Percentiles rank a stretch among this genome's conserved stretches.
These are phyloP conservation scores for Rattus norvegicus DNA, from an alignment of 2,113 vertebrate species.

Conservation along the genomic window GRCr8 NC_086033.1:15762001-15762500, in stretches of 20 bases:
- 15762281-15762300: slow-evolving; percentile 51
- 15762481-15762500: background rate
- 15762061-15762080: slow-evolving; percentile 75
- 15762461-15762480: background rate
- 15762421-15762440: rapidly evolving
- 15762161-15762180: slow-evolving; percentile 54
- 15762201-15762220: slow-evolving; percentile 80
- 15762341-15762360: background rate
- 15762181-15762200: slow-evolving; percentile 77
- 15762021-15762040: slow-evolving; percentile 74
- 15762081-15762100: slow-evolving; percentile 77
- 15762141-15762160: slow-evolving; percentile 75
- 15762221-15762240: slow-evolving; percentile 70
- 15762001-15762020: slow-evolving; percentile 79
- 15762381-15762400: background rate
- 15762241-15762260: slow-evolving; percentile 79
- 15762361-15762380: background rate
- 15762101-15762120: slow-evolving; percentile 63
- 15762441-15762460: background rate
- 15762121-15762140: slow-evolving; percentile 18
- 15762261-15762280: slow-evolving; percentile 80
- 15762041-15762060: slow-evolving; percentile 70
- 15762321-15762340: background rate
- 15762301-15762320: slow-evolving; percentile 63
- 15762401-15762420: background rate